A percentile compares a stretch with the other conserved stretches of the same genome.
phyloP scores from a whole-genome alignment of 1,140 invertebrate genomes.

The Druon quercuslanigerum region DNA sequence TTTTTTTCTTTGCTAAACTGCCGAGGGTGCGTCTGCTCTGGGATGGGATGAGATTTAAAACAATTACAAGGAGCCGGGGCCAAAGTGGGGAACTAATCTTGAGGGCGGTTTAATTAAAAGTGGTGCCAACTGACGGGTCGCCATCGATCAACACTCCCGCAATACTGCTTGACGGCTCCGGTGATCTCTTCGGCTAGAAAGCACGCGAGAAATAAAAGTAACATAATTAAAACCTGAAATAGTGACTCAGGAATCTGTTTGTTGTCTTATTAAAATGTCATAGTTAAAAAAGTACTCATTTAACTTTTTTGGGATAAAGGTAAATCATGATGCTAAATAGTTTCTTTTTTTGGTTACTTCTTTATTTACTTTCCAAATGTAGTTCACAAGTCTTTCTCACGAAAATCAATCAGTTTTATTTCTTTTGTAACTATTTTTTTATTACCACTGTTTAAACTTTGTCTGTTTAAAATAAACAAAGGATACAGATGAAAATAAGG shows the following conservation, averaged over 20 bases:
- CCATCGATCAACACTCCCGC: constrained; percentile 73
- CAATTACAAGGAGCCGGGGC: constrained; percentile 69
- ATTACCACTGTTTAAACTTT: no score
- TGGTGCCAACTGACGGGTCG: constrained; percentile 74
- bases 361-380: no score
- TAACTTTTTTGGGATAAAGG: no score
- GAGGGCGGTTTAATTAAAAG: constrained; percentile 76
- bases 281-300: no score
- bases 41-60: constrained; percentile 71
- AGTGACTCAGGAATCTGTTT: not conserved
- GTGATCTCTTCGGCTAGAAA: not conserved
- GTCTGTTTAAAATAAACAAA: no score
- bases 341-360: no score
- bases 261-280: no score
- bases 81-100: constrained; percentile 69
- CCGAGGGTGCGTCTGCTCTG: constrained; percentile 53
- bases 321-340: no score
- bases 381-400: no score
- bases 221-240: not conserved
- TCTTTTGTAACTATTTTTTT: no score
- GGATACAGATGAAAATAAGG: no score
- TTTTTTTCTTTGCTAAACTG: constrained; percentile 61
- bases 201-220: constrained; percentile 2
- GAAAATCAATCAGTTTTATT: no score
- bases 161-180: constrained; percentile 55